Conservation (phyloP, 2,797 vertebrate species). For the Tokudaia tokunoshimensis region DNA sequence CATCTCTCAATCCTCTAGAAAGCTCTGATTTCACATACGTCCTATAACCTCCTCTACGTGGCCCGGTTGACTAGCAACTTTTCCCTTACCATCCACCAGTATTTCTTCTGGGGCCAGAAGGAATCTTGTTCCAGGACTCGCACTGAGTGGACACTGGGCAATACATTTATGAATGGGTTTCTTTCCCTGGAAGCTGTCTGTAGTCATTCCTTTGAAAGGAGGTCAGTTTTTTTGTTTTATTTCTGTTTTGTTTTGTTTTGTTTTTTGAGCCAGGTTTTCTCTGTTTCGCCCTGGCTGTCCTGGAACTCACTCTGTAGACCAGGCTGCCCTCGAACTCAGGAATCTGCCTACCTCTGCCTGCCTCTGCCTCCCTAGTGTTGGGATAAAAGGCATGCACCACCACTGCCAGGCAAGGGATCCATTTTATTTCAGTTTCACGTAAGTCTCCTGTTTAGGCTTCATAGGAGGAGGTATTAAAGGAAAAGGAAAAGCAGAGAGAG, state of each 20-base stretch:
- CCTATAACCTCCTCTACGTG: background rate
- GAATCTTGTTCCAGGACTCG: background rate
- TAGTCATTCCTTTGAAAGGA: background rate
- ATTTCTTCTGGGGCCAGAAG: background rate
- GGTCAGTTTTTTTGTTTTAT: background rate
- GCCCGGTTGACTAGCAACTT: too few species aligned
- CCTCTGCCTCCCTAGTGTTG: too few species aligned
- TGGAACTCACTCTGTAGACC: too few species aligned
- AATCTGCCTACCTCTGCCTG: too few species aligned
- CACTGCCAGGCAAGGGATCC: background rate
- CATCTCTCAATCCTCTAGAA: background rate
- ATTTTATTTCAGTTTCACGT: background rate
- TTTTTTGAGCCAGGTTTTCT: too few species aligned
- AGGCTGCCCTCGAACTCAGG: too few species aligned
- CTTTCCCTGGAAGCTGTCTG: conserved; percentile 14
- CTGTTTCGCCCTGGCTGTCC: too few species aligned
- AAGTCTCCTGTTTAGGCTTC: background rate
- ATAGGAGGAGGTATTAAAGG: background rate
- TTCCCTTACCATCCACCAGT: background rate
- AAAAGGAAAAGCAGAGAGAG: background rate
- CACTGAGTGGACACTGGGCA: background rate
- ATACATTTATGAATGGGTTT: background rate
- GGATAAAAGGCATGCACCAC: too few species aligned
- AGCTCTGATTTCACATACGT: background rate
- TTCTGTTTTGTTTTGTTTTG: too few species aligned